Evolutionary conservation across 2,888 invertebrate genomes (phyloP).

Genomic region (Tanytarsus gracilentus): DNA sequence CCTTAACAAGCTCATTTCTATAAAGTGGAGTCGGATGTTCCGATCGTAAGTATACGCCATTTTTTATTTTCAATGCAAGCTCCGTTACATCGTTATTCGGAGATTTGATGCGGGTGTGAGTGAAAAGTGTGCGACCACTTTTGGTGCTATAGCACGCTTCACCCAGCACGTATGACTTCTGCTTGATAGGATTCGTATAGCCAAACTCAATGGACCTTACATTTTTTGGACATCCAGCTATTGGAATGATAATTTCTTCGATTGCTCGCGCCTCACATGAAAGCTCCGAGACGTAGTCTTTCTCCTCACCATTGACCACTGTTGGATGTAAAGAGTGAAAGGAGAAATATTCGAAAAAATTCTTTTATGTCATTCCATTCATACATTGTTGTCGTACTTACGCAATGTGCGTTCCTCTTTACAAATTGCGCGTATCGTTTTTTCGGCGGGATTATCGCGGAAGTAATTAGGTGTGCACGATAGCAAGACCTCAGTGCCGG

Average conservation of each 20-base stretch:
- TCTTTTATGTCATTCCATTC: not conserved
- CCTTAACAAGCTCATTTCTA: slow-evolving; percentile 34
- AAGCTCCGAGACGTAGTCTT: slow-evolving; percentile 27
- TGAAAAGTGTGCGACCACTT: slow-evolving; percentile 34
- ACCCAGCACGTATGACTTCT: slow-evolving; percentile 33
- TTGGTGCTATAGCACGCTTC: slow-evolving; percentile 35
- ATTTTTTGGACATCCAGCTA: slow-evolving; percentile 33
- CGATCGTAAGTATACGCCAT: slow-evolving; percentile 32
- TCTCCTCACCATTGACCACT: slow-evolving; percentile 30
- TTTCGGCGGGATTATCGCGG: slow-evolving; percentile 20
- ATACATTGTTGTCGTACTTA: too few species aligned
- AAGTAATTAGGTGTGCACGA: slow-evolving; percentile 31
- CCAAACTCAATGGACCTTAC: slow-evolving; percentile 34
- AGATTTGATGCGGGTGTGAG: slow-evolving; percentile 31
- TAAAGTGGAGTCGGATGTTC: slow-evolving; percentile 34
- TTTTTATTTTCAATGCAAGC: slow-evolving; percentile 29
- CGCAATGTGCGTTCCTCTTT: slow-evolving; percentile 26
- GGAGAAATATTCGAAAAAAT: not conserved
- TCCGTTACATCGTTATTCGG: slow-evolving; percentile 24
- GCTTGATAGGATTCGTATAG: slow-evolving; percentile 34
- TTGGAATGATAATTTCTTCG: slow-evolving; percentile 34
- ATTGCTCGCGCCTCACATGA: slow-evolving; percentile 35
- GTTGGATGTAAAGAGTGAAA: not conserved
- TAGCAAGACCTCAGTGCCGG: slow-evolving; percentile 23
- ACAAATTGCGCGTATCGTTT: slow-evolving; percentile 25